A percentile compares a stretch with the other conserved stretches of the same genome.
Evolutionary conservation across 1,140 invertebrate species (phyloP).

Genomic region (Drosophila subobscura): DNA sequence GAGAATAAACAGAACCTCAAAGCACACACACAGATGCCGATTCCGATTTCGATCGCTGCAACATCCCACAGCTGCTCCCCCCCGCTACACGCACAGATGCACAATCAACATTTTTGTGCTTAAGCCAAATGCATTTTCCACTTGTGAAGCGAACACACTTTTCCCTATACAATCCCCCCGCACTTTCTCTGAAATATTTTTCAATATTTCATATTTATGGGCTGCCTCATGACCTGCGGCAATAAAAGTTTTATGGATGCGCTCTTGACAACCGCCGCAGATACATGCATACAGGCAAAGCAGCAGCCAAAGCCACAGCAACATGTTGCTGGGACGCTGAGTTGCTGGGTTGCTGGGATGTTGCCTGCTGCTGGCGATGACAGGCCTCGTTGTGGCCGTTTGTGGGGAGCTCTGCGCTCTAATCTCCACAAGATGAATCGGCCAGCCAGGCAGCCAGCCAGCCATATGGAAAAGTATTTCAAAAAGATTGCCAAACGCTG

Average conservation of each 20-base stretch:
- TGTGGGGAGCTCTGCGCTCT: constrained; percentile 22
- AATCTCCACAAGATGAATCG: constrained; percentile 65
- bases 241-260: constrained; percentile 60
- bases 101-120: constrained; percentile 36
- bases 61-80: constrained; percentile 18
- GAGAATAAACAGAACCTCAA: constrained; percentile 2
- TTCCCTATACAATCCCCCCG: too few relatives aligned
- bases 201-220: constrained; percentile 64
- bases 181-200: constrained; percentile 36
- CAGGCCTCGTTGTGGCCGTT: constrained; percentile 30
- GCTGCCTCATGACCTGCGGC: constrained; percentile 74
- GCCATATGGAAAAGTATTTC: constrained; percentile 79
- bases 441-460: constrained; percentile 40
- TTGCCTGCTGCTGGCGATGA: constrained; percentile 26
- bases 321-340: constrained; percentile 28
- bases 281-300: constrained; percentile 21
- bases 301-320: constrained; percentile 3
- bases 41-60: constrained; percentile 11
- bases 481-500: constrained; percentile 78
- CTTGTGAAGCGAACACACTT: constrained; percentile 19
- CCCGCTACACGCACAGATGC: background rate
- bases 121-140: constrained; percentile 54
- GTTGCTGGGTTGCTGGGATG: constrained; percentile 14
- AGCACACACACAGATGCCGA: background rate
- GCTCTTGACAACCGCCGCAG: constrained; percentile 1